Percentiles rank a stretch among this genome's conserved stretches.
Evolutionary conservation across 35 echinoderm and acorn worm species (phyloP).

Genomic region (Stichopus chloronotus): DNA sequence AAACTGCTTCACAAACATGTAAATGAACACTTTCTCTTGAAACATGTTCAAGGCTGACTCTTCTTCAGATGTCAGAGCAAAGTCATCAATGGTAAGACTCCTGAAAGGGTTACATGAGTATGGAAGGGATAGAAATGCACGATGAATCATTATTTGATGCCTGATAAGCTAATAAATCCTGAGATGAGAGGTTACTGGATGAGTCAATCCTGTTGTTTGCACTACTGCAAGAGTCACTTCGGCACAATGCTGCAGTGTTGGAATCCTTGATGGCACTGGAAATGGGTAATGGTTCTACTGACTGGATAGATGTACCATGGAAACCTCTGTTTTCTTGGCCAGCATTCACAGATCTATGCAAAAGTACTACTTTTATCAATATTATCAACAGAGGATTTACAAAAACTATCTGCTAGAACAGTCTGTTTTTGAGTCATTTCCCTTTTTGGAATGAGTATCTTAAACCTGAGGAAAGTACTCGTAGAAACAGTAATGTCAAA

Average conservation of each 20-base stretch:
- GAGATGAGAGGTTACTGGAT: not conserved
- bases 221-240: no score
- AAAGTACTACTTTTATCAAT: conserved; percentile 27
- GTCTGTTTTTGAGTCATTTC: conserved; percentile 4
- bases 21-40: conserved; percentile 1
- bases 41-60: not conserved
- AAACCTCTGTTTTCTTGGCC: conserved; percentile 18
- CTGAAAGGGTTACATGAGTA: not conserved
- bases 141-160: not conserved
- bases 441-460: not conserved
- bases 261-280: not conserved
- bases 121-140: no score
- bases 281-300: conserved; percentile 46
- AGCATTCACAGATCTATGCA: conserved; percentile 22
- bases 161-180: not conserved
- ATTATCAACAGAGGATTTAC: conserved; percentile 31
- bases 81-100: not conserved
- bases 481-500: conserved; percentile 41
- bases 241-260: not conserved
- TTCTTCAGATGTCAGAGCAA: not conserved
- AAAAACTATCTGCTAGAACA: conserved; percentile 23
- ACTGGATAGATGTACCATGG: conserved; percentile 38
- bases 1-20: conserved; percentile 33
- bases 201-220: not conserved
- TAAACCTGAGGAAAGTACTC: conserved; percentile 18